Evolutionary conservation across 1,140 invertebrate genomes (phyloP), one percentile per base, ranked within the genome.

Genomic region (Hypsibius dujardini): DNA sequence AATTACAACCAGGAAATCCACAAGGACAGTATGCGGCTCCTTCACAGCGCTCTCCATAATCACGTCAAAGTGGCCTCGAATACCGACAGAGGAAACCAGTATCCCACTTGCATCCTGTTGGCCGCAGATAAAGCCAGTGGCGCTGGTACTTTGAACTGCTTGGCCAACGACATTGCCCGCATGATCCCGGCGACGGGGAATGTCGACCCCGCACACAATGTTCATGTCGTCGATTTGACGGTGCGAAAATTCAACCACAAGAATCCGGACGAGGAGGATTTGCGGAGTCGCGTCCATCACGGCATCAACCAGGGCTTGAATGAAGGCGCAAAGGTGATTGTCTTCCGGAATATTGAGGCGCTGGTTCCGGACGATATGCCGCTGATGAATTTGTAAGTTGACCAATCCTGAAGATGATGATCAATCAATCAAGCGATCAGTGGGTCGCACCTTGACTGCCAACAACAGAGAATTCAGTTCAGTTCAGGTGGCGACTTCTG

Each of bases 241-340:
- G 50, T 7, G 7, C 7, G n/a, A n/a, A 56, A 56, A 56, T 7
- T 56, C 50, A 3, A 14, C 42, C 7, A 67, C 62, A 67, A 67
- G 42, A 42, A 67, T 42, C 62, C 62, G 12, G 62, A 67, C 42
- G 7, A 67, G 3, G 62, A 67, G 45, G 62, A 67, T 42, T 67
- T 67, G 62, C 62, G 62, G 7, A 67, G 62, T 67, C 62, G 62
- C 45, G 62, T 67, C 7, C 62, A 67, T 42, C 7, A 42, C 45
- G 62, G 62, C 62, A 67, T 67, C 62, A 67, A 67, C 45, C 7
- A 67, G 42, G 62, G 62, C 42, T 14, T 67, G 7, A 67, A 67
- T 67, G 42, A 67, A 7, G 62, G 62, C 3, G 62, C 62, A 3
- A 67, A 67, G 3, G 42, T 67, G 3, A 42, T 67, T 42, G 62